Percentiles rank a stretch among this genome's conserved stretches.
These are phyloP conservation scores for Rhabdophis nuchalis DNA, from an alignment of 2,797 vertebrate species.

Conservation along the genomic window DNA sequence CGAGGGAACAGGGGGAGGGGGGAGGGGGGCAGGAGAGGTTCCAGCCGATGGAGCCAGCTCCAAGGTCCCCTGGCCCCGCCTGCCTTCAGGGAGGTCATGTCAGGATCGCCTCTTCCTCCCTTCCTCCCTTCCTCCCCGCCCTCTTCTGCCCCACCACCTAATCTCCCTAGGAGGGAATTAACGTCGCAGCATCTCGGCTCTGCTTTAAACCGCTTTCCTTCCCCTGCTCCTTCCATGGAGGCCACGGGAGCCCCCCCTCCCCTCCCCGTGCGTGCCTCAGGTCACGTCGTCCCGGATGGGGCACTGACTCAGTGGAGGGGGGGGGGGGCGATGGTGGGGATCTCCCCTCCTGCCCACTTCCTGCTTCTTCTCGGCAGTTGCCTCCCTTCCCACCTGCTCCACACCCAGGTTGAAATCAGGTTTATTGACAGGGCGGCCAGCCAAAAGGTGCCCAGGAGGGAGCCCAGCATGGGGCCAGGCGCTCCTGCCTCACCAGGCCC, in stretches of 20 bases:
- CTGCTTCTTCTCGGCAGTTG: not conserved
- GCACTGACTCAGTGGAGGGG: not conserved
- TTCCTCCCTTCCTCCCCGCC: no score
- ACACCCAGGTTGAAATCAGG: not conserved
- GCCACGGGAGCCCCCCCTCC: no score
- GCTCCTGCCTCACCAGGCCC: not conserved
- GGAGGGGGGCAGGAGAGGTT: not conserved
- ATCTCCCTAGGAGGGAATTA: not conserved
- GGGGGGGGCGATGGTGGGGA: no score
- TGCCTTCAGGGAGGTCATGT: not conserved
- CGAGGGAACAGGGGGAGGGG: no score
- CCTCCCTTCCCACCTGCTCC: not conserved
- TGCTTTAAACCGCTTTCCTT: not conserved
- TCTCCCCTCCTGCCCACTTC: not conserved
- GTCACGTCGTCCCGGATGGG: slow-evolving; percentile 6
- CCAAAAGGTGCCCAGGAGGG: not conserved
- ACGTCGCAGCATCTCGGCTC: not conserved
- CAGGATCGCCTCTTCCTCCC: not conserved
- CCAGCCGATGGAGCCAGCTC: not conserved
- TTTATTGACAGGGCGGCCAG: not conserved
- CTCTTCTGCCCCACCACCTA: not conserved
- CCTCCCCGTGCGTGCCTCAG: not conserved
- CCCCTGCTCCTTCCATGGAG: not conserved
- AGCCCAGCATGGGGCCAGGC: not conserved
- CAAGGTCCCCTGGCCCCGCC: no score